phyloP scores from a whole-genome alignment of 2,797 vertebrate species.

The Limnodromus scolopaceus region DNA sequence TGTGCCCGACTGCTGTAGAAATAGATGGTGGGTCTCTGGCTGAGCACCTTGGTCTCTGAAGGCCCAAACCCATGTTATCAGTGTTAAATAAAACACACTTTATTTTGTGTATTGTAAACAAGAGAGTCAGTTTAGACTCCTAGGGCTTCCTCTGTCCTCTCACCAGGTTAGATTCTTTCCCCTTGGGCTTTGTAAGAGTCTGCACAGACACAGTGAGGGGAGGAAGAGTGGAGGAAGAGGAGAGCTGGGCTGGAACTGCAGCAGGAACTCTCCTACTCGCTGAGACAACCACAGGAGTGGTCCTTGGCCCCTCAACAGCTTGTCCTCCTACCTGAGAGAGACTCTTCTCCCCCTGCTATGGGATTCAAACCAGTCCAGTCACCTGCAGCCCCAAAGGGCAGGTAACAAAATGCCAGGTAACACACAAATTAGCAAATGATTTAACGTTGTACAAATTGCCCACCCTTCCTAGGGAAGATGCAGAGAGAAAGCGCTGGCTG shows the following conservation, averaged over 20 bases:
- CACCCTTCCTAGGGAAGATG: not conserved
- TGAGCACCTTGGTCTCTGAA: not conserved
- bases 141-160: not conserved
- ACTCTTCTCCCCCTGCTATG: not conserved
- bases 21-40: not conserved
- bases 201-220: not conserved
- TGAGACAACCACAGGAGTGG: not conserved
- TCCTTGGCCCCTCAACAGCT: not conserved
- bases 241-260: not conserved
- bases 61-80: not conserved
- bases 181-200: not conserved
- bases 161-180: not conserved
- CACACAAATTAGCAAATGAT: not conserved
- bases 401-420: not conserved
- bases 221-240: not conserved
- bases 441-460: not conserved
- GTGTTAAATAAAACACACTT: not conserved
- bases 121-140: not conserved
- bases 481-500: not conserved
- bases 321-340: not conserved
- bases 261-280: not conserved
- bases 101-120: not conserved
- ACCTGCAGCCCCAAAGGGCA: not conserved
- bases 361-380: not conserved
- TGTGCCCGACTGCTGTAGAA: not conserved